Evolutionary conservation across 2,888 invertebrate species (phyloP), one percentile per base, ranked within the genome.

Genomic region (Vanessa cardui): DNA sequence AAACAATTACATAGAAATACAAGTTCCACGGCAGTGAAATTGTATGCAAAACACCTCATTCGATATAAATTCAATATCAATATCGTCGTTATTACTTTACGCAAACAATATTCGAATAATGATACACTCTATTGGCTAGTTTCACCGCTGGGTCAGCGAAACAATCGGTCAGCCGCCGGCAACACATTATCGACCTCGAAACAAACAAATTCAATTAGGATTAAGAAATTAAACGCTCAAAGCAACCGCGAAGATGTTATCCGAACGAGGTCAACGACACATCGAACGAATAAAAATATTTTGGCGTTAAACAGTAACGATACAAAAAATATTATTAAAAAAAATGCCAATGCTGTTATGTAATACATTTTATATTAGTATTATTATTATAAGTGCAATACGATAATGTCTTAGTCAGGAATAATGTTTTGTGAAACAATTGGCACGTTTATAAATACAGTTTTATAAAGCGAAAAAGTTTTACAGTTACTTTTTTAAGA

Each of bases 161-260:
- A 87, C 86, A 86, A 89, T 89, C 82, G 83, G 81, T 80, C 83
- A 80, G 78, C 80, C 78, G 78, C 77, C 76, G 81, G 75, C 71
- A 74, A 76, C 82, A 78, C 84, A 83, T 85, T 89, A 90, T 90
- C 87, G 77, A 76, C 77, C 56, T 78, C 80, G 81, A 83, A 86
- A 92, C 91, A 90, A 90, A 90, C 88, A 91, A 91, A 91, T 86
- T 90, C 91, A 92, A 90, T 92, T 90, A 91, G 89, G 87, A 90
- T 91, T 90, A 90, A 91, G 90, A 90, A 91, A 88, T 90, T 89
- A 88, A 87, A 85, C 76, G 71, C 81, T 87, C 87, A 89, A 90
- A 90, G 87, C 80, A 76, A 81, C 89, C 90, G 90, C 83, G 76
- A 72, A 79, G 83, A 85, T 79, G 79, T 72, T 80, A 76, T 75